phyloP scores from a whole-genome alignment of 2,797 vertebrate species.

The Sebastes taczanowskii region DNA sequence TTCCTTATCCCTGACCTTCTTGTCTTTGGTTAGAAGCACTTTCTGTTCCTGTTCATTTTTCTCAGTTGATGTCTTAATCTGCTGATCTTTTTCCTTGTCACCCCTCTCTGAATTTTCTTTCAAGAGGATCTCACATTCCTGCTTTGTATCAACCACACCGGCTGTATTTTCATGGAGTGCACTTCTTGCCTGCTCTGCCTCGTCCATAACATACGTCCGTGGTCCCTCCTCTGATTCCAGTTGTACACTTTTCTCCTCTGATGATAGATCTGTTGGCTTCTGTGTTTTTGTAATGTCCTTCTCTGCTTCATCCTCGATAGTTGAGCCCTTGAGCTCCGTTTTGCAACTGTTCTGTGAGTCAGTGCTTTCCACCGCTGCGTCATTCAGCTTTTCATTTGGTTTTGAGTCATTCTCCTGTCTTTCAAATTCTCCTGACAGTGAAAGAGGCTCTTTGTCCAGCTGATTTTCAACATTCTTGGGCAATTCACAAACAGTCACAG shows the following conservation, averaged over 20 bases:
- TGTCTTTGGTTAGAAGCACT: background rate
- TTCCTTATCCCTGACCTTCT: background rate
- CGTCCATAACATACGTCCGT: background rate
- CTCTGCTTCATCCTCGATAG: background rate
- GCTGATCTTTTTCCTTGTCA: background rate
- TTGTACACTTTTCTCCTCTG: slow-evolving; percentile 22
- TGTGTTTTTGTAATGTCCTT: slow-evolving; percentile 18
- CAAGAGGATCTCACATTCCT: background rate
- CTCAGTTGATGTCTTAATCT: background rate
- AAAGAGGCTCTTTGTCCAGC: slow-evolving; percentile 68
- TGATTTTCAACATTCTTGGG: slow-evolving; percentile 65
- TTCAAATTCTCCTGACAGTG: slow-evolving; percentile 18
- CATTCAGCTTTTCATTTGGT: slow-evolving; percentile 47
- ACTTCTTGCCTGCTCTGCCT: background rate
- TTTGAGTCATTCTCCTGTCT: slow-evolving; percentile 34
- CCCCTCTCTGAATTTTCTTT: slow-evolving; percentile 20
- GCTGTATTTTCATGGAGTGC: slow-evolving; percentile 1
- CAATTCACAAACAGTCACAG: slow-evolving; percentile 49
- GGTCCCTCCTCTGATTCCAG: slow-evolving; percentile 19
- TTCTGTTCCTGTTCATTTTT: slow-evolving; percentile 22
- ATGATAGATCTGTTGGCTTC: slow-evolving; percentile 18
- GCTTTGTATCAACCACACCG: background rate
- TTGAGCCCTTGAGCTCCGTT: slow-evolving; percentile 25
- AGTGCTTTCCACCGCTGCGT: slow-evolving; percentile 20
- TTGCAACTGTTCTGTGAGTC: slow-evolving; percentile 37